Evolutionary conservation across 2,888 invertebrate genomes (phyloP), one percentile per base, ranked within the genome.

Genomic region (Temnothorax rugatulus): DNA sequence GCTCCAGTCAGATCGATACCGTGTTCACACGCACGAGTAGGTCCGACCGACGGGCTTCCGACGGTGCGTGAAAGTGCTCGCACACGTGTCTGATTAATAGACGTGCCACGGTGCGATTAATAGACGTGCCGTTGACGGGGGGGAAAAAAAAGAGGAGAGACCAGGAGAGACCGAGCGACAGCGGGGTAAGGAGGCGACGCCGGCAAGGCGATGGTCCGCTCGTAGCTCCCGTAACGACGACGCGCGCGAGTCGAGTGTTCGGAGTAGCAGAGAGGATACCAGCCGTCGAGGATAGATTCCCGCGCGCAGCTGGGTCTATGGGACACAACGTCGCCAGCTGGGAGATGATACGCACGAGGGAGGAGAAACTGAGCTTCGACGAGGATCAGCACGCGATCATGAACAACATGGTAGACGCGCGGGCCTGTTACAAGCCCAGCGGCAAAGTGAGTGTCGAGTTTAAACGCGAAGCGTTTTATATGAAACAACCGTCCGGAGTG

Each of bases 381-480:
- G 92, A 93, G 86, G 92, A 93, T 87, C 91, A 92, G 87, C 93
- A 93, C 87, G 91, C 91, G 89, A 91, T 94, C 88, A 91, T 94
- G 92, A 94, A 92, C 91, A 94, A 93, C 91, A 94, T 93, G 93
- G 93, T 95, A 89, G 95, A 95, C 92, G 94, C 94, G 84, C 92
- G 95, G 89, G 95, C 94, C 66, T 95, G 95, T 91, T 95, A 94
- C 92, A 95, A 95, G 84, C 95, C 95, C 73, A 93, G 92, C 87
- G 94, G 95, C 90, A 94, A 94, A 93, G 95, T 95, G 92, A 94
- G 94, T 79, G 21, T 41, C 38, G 25, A 21, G 15, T 54, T 54
- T 11, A 25, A 13, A 21, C 47, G 25, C 44, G 15, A 1, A 18
- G 2, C 7, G 8, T 34, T 59, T 29, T 41, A 38, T 0, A 29